Conservation (phyloP, 1,140 invertebrate species). For the Plectrocnemia conspersa region DNA sequence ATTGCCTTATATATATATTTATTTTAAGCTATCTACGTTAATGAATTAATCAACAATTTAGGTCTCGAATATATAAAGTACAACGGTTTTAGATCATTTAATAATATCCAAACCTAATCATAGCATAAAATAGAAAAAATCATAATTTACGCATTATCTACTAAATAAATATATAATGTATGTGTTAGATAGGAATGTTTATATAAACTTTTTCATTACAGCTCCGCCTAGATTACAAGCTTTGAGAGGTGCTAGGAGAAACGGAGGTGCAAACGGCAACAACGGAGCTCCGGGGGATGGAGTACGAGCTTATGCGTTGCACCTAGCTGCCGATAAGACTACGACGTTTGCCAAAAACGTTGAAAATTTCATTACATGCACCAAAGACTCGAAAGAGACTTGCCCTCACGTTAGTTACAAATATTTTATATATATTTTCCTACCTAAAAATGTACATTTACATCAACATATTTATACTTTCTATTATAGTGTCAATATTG, state of each 20-base stretch:
- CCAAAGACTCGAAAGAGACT: conserved; percentile 81
- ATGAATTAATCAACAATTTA: no score
- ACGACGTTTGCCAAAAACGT: conserved; percentile 88
- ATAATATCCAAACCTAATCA: no score
- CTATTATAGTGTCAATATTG: background rate
- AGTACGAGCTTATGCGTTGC: conserved; percentile 70
- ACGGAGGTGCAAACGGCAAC: conserved; percentile 55
- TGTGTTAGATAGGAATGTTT: no score
- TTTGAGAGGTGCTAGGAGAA: conserved; percentile 48
- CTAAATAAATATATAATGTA: no score
- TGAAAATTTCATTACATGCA: conserved; percentile 92
- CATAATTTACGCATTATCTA: no score
- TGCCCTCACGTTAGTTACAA: conserved; percentile 62
- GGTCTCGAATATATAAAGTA: no score
- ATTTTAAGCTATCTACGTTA: no score
- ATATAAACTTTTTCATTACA: conserved; percentile 48
- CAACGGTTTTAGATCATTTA: no score
- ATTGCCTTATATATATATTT: no score
- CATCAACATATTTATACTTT: background rate
- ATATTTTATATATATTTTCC: conserved; percentile 9
- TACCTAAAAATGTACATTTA: background rate
- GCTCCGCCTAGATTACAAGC: conserved; percentile 68
- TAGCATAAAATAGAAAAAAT: no score
- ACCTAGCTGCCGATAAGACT: conserved; percentile 76
- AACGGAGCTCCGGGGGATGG: conserved; percentile 60